Evolutionary conservation across 2,113 vertebrate species (phyloP).

Genomic region (Nymphicus hollandicus): DNA sequence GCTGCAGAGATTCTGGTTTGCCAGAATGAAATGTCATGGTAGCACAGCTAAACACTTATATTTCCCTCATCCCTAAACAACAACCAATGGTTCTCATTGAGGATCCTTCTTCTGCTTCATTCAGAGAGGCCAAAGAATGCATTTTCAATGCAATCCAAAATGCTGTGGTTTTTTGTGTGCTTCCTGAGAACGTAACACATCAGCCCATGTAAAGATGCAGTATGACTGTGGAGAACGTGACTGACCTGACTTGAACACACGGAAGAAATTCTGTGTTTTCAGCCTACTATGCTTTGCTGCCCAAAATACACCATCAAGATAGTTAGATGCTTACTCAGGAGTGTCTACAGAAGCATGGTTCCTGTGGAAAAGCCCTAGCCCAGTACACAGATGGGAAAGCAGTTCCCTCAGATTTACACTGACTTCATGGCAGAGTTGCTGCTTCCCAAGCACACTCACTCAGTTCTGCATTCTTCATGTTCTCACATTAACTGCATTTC

Average conservation of each 20-base stretch:
- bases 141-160: neutral
- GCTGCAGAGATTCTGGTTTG: neutral
- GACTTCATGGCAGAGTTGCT: neutral
- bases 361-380: neutral
- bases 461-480: neutral
- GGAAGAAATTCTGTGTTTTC: neutral
- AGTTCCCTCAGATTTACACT: neutral
- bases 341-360: neutral
- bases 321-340: neutral
- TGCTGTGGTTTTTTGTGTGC: fast-evolving
- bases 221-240: neutral
- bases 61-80: neutral
- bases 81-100: neutral
- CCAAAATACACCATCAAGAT: neutral
- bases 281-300: neutral
- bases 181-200: neutral
- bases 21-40: neutral
- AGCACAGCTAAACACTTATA: neutral
- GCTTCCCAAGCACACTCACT: neutral
- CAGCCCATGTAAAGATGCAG: neutral
- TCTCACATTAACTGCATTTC: neutral
- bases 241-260: neutral
- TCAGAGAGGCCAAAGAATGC: neutral
- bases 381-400: neutral
- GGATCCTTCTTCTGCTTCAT: neutral